Conservation (phyloP, 2,797 vertebrate species). For the Molossus alvarezi region DNA sequence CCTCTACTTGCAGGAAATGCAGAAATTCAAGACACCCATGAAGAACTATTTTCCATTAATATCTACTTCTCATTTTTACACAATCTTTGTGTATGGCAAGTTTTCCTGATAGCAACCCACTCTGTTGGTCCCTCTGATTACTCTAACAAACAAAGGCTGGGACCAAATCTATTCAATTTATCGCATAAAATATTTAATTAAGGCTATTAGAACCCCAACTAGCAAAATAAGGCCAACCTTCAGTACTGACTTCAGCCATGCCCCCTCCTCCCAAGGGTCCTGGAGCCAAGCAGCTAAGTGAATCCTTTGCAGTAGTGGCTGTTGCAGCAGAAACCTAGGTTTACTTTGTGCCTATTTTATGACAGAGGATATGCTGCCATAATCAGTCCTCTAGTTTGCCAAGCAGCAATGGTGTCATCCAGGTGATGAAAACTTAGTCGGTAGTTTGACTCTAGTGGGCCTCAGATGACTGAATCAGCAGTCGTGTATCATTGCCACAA, state of each 20-base stretch:
- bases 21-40: background rate
- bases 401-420: background rate
- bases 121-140: background rate
- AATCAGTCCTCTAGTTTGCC: background rate
- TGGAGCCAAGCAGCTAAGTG: background rate
- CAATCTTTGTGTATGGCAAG: background rate
- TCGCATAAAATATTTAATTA: slow-evolving; percentile 2
- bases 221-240: background rate
- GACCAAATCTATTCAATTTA: background rate
- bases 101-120: background rate
- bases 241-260: background rate
- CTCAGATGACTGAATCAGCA: background rate
- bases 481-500: background rate
- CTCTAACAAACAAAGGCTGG: background rate
- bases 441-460: background rate
- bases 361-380: background rate
- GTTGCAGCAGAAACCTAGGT: background rate
- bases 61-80: background rate
- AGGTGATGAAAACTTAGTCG: background rate
- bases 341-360: background rate
- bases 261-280: background rate
- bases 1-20: background rate
- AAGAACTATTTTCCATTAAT: slow-evolving; percentile 4
- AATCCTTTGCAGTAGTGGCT: background rate
- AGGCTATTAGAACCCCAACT: background rate